Conservation (phyloP, 2,888 invertebrate genomes). For the Anticlea derivata region DNA sequence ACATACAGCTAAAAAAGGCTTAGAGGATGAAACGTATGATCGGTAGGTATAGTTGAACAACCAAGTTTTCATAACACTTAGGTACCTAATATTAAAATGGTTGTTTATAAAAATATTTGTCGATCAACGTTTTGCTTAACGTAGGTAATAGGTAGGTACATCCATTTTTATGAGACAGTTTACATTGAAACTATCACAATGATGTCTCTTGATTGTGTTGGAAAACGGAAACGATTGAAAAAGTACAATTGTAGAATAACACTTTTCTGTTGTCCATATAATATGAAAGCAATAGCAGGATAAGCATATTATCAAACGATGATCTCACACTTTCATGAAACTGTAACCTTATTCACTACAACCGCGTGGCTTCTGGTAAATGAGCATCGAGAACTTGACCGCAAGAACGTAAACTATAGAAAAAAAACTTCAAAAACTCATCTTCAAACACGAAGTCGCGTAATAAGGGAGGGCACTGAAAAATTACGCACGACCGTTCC, state of each 20-base stretch:
- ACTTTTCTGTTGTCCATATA: constrained; percentile 8
- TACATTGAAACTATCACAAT: background rate
- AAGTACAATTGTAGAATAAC: constrained; percentile 12
- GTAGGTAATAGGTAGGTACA: background rate
- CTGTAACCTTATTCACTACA: constrained; percentile 78
- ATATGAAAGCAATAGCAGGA: constrained; percentile 15
- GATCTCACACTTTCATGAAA: constrained; percentile 77
- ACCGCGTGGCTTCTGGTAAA: constrained; percentile 23
- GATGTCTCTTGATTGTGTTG: background rate
- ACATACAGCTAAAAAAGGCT: background rate
- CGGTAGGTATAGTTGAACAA: constrained; percentile 23
- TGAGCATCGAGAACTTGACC: constrained; percentile 51
- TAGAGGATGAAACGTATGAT: constrained; percentile 15
- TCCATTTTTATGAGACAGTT: constrained; percentile 2
- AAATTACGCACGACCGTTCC: constrained; percentile 57
- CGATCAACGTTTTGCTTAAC: constrained; percentile 21
- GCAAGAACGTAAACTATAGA: constrained; percentile 40
- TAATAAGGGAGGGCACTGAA: constrained; percentile 36
- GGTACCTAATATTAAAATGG: constrained; percentile 24
- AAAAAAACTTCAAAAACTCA: constrained; percentile 61
- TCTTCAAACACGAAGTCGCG: constrained; percentile 56
- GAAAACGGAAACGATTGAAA: constrained; percentile 3
- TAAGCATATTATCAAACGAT: constrained; percentile 42
- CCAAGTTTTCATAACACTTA: constrained; percentile 25
- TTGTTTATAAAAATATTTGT: constrained; percentile 28